Evolutionary conservation across 2,113 vertebrate species (phyloP).

Genomic region (Erinaceus europaeus): DNA sequence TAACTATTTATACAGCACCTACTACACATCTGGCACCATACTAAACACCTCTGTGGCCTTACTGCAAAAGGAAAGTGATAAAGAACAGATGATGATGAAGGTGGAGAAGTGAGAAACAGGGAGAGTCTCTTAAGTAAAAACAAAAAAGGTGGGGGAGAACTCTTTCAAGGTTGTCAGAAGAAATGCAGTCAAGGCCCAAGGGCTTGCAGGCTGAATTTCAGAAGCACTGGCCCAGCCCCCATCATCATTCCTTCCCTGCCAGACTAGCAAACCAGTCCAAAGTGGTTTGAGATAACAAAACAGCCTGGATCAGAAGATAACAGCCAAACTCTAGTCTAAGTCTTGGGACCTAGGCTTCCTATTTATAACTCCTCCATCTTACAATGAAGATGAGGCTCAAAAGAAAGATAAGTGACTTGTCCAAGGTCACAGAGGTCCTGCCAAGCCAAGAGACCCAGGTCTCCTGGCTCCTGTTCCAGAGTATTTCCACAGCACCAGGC

Average conservation of each 20-base stretch:
- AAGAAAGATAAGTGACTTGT: slow-evolving; percentile 34
- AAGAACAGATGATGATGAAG: not conserved
- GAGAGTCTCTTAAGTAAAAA: not conserved
- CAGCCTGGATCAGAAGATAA: slow-evolving; percentile 6
- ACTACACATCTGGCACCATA: not conserved
- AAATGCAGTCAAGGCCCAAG: not conserved
- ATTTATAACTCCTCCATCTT: not conserved
- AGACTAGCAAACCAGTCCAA: not conserved
- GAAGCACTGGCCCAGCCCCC: not conserved
- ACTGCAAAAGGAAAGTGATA: slow-evolving; percentile 8
- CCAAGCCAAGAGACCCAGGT: not conserved
- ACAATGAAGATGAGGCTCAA: not conserved
- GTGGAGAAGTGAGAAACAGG: not conserved
- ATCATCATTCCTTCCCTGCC: slow-evolving; percentile 2
- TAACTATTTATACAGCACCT: not conserved
- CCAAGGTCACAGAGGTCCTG: slow-evolving; percentile 53
- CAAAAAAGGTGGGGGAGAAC: not conserved
- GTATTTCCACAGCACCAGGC: not conserved
- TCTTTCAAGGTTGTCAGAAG: slow-evolving; percentile 1
- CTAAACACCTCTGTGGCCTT: not conserved
- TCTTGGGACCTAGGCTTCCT: not conserved
- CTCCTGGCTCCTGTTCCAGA: not conserved
- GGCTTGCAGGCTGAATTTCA: not conserved
- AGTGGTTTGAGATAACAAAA: not conserved
- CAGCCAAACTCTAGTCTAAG: not conserved